phyloP scores from a whole-genome alignment of 2,797 vertebrate species.

The Melanotaenia pygmaea region DNA sequence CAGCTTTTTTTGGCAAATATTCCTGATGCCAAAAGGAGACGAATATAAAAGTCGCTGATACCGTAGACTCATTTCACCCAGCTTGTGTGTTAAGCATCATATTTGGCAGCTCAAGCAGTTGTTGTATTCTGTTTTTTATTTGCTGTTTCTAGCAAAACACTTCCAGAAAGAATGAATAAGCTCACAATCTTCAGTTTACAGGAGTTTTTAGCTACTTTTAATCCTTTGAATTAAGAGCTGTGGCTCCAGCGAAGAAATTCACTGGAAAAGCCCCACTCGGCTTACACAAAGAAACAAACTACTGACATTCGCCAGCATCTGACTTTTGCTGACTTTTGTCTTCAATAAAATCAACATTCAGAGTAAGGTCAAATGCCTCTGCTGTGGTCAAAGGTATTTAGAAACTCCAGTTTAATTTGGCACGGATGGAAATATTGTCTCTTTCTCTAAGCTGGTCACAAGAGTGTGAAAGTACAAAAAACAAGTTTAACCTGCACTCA shows the following conservation, averaged over 20 bases:
- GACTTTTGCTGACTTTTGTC: neutral
- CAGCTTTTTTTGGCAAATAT: conserved; percentile 27
- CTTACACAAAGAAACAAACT: neutral
- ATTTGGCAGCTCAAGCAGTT: conserved; percentile 10
- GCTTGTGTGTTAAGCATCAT: conserved; percentile 28
- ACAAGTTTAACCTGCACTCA: too few species aligned
- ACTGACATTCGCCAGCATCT: neutral
- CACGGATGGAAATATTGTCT: neutral
- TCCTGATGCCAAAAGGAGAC: conserved; percentile 25
- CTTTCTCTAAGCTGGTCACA: too few species aligned
- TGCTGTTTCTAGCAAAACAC: conserved; percentile 31
- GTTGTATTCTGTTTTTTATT: conserved; percentile 18
- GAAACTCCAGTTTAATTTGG: neutral
- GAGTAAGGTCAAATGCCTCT: neutral
- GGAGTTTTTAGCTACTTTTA: neutral
- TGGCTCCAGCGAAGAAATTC: neutral
- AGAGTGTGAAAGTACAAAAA: too few species aligned
- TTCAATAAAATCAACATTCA: neutral
- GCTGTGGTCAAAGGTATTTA: neutral
- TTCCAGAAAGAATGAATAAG: conserved; percentile 2
- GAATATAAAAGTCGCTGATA: conserved; percentile 12
- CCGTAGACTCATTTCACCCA: conserved; percentile 4
- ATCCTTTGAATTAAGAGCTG: neutral
- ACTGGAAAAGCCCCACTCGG: neutral
- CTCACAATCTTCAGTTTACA: neutral